phyloP scores from a whole-genome alignment of 2,888 invertebrate species.

The Imbricaverruca yamaguchii region DNA sequence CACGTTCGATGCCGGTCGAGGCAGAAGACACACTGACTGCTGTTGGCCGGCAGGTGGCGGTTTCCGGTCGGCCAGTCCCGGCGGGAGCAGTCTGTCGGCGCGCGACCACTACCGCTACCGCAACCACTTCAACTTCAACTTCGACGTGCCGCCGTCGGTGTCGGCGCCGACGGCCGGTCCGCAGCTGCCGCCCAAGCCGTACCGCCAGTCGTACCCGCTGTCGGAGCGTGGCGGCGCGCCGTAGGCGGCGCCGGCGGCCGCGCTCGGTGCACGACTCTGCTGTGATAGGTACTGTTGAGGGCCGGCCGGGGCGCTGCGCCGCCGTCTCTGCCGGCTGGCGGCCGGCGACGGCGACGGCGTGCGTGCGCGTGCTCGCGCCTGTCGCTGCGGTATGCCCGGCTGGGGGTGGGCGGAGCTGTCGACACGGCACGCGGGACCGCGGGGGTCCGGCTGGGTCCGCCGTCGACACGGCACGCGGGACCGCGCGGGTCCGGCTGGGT shows the following conservation, averaged over 20 bases:
- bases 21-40: no score
- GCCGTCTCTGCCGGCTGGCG: neutral
- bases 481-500: neutral
- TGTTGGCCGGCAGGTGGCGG: neutral
- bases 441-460: neutral
- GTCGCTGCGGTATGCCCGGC: no score
- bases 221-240: neutral
- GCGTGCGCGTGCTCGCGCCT: no score
- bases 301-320: neutral
- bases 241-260: neutral
- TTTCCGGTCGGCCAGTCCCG: neutral
- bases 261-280: neutral
- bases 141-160: neutral
- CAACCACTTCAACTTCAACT: conserved; percentile 21
- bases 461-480: neutral
- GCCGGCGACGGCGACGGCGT: no score
- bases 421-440: neutral
- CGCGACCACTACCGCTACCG: conserved; percentile 1
- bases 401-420: no score
- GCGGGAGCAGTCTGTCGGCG: neutral
- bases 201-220: conserved; percentile 1
- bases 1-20: no score
- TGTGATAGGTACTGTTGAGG: conserved; percentile 10
- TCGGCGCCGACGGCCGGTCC: neutral
- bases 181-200: conserved; percentile 17